phyloP scores from a whole-genome alignment of 1,140 invertebrate species.

The Aradophagus sp. region DNA sequence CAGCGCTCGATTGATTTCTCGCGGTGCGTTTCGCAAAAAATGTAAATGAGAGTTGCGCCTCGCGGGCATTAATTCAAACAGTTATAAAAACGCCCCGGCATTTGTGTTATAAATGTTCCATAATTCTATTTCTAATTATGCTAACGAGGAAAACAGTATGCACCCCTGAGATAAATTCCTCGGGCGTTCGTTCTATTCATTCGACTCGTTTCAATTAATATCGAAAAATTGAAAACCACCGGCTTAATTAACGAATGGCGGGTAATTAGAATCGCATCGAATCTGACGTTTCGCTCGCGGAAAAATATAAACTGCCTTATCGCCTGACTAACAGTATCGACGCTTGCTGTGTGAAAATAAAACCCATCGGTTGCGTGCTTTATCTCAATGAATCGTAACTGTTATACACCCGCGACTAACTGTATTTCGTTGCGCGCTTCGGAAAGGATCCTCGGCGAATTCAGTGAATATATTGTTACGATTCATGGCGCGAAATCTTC shows the following conservation, averaged over 20 bases:
- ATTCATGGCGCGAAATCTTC: no score
- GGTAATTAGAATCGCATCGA: constrained; percentile 9
- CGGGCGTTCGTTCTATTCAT: constrained; percentile 9
- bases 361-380: constrained; percentile 36
- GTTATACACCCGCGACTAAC: constrained; percentile 46
- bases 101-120: constrained; percentile 17
- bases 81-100: constrained; percentile 4
- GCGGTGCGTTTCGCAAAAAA: background rate
- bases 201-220: constrained; percentile 12
- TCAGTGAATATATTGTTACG: no score
- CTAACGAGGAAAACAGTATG: constrained; percentile 15
- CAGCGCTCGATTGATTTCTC: no score
- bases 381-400: constrained; percentile 50
- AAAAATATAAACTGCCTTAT: constrained; percentile 24
- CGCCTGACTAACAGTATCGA: constrained; percentile 52
- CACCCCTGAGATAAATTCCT: constrained; percentile 11
- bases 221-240: constrained; percentile 12
- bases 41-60: constrained; percentile 5
- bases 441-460: constrained; percentile 6
- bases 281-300: constrained; percentile 3
- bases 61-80: constrained; percentile 2
- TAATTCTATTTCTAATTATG: constrained; percentile 20
- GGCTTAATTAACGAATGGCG: background rate
- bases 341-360: constrained; percentile 47
- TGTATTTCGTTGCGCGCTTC: constrained; percentile 39